phyloP scores from a whole-genome alignment of 1,140 invertebrate species.

The Drosophila trapezifrons region DNA sequence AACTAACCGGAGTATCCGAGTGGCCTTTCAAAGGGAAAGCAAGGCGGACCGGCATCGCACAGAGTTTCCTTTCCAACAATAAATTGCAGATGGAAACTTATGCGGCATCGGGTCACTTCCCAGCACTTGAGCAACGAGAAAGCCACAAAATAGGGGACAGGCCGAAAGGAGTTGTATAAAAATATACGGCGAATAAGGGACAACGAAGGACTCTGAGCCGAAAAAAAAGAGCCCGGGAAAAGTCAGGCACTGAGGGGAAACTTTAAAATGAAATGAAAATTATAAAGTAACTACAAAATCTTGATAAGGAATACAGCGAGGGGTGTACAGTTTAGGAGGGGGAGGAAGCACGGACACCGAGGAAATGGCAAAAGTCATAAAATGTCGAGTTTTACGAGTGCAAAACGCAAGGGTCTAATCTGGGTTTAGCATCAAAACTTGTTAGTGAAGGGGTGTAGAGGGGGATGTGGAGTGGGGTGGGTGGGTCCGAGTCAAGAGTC shows the following conservation, averaged over 20 bases:
- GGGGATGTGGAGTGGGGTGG: no score
- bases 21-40: constrained; percentile 10
- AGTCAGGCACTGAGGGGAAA: constrained; percentile 43
- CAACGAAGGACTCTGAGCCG: constrained; percentile 2
- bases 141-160: constrained; percentile 25
- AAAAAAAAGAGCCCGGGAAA: constrained; percentile 7
- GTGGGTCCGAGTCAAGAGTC: constrained; percentile 29
- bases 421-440: constrained; percentile 81
- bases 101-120: constrained; percentile 62
- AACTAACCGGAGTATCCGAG: constrained; percentile 19
- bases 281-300: constrained; percentile 83
- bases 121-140: constrained; percentile 57
- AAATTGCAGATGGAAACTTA: constrained; percentile 71
- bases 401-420: constrained; percentile 82
- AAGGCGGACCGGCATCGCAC: constrained; percentile 1
- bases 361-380: constrained; percentile 82
- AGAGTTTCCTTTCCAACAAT: constrained; percentile 44
- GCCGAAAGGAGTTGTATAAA: constrained; percentile 31
- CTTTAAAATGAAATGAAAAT: constrained; percentile 78
- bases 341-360: constrained; percentile 29
- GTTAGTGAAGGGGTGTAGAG: constrained; percentile 47
- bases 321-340: constrained; percentile 16
- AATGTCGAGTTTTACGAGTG: constrained; percentile 82
- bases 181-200: constrained; percentile 70
- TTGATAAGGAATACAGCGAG: constrained; percentile 67